These are phyloP conservation scores for Colaptes auratus DNA, from an alignment of 2,113 vertebrate species.

Conservation along the genomic window DNA sequence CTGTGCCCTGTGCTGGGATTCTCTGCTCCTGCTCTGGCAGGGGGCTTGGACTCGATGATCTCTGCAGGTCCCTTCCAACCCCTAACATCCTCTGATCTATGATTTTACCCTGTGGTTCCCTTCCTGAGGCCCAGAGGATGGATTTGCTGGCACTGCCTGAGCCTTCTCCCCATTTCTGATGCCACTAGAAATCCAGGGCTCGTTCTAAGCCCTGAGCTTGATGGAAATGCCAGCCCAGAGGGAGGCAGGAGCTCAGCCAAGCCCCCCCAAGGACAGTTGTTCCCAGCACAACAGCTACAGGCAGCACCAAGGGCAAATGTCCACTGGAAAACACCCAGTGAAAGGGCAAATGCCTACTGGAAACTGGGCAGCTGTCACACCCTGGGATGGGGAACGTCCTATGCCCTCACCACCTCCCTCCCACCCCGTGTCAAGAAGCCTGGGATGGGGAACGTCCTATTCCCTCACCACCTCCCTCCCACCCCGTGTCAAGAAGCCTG, in stretches of 20 bases:
- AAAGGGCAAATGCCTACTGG: neutral
- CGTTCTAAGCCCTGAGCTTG: neutral
- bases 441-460: neutral
- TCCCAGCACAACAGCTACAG: neutral
- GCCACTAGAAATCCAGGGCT: neutral
- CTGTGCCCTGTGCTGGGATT: too few relatives aligned
- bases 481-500: neutral
- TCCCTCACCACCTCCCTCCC: neutral
- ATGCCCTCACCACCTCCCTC: neutral
- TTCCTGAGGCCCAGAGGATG: neutral
- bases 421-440: neutral
- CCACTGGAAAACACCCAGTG: neutral
- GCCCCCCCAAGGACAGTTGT: neutral
- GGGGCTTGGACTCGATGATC: too few relatives aligned
- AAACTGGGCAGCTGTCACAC: neutral
- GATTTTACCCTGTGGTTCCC: neutral
- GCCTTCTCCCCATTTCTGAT: neutral
- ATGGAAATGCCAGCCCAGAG: neutral
- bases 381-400: neutral
- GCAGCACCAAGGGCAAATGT: neutral
- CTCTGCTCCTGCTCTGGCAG: too few relatives aligned
- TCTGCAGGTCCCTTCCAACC: too few relatives aligned
- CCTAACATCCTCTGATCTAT: too few relatives aligned
- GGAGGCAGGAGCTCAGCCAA: conserved; percentile 13
- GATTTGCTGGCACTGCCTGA: too few relatives aligned